These are phyloP conservation scores for Listronotus oregonensis DNA, from an alignment of 1,140 invertebrate species.

Conservation along the genomic window DNA sequence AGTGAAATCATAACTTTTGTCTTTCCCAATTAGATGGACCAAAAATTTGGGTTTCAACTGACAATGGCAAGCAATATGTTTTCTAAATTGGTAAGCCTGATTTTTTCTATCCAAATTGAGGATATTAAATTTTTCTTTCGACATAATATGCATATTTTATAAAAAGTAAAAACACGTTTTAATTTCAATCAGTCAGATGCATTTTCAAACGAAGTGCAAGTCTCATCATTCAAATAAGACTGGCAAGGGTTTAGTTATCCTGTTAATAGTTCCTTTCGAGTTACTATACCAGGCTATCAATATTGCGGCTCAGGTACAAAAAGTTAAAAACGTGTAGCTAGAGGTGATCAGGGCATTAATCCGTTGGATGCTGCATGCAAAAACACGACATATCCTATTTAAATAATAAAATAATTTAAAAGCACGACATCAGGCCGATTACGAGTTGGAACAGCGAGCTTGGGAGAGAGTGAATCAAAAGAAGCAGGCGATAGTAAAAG, in stretches of 20 bases:
- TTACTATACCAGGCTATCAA: slow-evolving; percentile 32
- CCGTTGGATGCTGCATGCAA: slow-evolving; percentile 42
- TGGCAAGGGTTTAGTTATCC: too few species aligned
- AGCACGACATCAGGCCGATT: slow-evolving; percentile 53
- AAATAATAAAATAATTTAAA: slow-evolving; percentile 47
- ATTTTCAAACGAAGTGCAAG: too few species aligned
- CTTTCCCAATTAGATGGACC: not conserved
- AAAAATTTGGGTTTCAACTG: not conserved
- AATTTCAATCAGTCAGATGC: too few species aligned
- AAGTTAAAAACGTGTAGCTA: slow-evolving; percentile 33
- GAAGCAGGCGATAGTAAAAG: slow-evolving; percentile 49
- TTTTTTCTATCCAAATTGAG: too few species aligned
- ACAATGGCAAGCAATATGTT: not conserved
- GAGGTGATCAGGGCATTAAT: slow-evolving; percentile 44
- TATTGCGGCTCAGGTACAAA: slow-evolving; percentile 44
- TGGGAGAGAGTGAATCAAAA: slow-evolving; percentile 52
- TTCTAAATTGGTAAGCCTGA: too few species aligned
- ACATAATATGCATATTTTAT: too few species aligned
- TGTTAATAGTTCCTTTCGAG: slow-evolving; percentile 48
- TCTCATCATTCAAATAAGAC: too few species aligned
- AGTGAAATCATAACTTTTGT: slow-evolving; percentile 11
- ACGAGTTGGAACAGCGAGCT: slow-evolving; percentile 51
- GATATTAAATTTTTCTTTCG: too few species aligned
- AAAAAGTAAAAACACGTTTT: too few species aligned
- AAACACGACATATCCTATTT: slow-evolving; percentile 46